A percentile compares a stretch with the other conserved stretches of the same genome.
Conservation (phyloP, 2,888 invertebrate genomes). For the Clivina fossor region DNA sequence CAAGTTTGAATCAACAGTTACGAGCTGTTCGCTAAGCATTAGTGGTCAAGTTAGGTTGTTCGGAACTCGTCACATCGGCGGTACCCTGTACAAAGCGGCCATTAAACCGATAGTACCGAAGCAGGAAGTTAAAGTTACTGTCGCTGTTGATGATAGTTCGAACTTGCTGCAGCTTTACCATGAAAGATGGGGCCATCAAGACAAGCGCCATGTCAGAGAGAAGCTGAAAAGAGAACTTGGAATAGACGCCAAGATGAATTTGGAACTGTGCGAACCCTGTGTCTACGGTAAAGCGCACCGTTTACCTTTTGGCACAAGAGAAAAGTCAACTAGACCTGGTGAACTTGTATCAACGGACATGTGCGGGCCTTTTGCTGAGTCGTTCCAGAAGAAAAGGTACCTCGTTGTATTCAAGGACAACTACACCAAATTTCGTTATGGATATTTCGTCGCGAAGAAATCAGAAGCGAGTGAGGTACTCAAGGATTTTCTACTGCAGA, state of each 20-base stretch:
- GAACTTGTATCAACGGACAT: conserved; percentile 44
- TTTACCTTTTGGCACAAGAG: conserved; percentile 42
- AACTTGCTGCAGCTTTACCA: conserved; percentile 42
- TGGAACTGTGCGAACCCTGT: conserved; percentile 43
- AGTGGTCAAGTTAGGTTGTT: conserved; percentile 28
- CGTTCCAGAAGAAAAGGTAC: conserved; percentile 36
- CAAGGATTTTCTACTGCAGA: conserved; percentile 38
- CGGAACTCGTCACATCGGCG: conserved; percentile 38
- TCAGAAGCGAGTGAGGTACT: conserved; percentile 41
- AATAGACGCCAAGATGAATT: conserved; percentile 41
- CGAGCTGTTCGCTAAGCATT: conserved; percentile 38
- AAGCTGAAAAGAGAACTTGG: conserved; percentile 41
- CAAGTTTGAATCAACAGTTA: conserved; percentile 37
- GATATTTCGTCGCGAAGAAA: conserved; percentile 39
- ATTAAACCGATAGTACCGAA: conserved; percentile 39
- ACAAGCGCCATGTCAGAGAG: conserved; percentile 44
- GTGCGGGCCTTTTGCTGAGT: conserved; percentile 41
- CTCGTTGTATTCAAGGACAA: conserved; percentile 38
- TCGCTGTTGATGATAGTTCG: conserved; percentile 23
- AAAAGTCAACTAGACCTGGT: conserved; percentile 38
- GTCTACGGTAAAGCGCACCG: conserved; percentile 43
- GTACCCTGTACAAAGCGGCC: conserved; percentile 39
- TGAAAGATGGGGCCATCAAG: conserved; percentile 47
- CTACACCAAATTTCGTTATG: conserved; percentile 42
- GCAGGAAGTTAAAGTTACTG: conserved; percentile 27